Evolutionary conservation across 2,113 vertebrate genomes (phyloP).

Genomic region (Coreoperca whiteheadi): DNA sequence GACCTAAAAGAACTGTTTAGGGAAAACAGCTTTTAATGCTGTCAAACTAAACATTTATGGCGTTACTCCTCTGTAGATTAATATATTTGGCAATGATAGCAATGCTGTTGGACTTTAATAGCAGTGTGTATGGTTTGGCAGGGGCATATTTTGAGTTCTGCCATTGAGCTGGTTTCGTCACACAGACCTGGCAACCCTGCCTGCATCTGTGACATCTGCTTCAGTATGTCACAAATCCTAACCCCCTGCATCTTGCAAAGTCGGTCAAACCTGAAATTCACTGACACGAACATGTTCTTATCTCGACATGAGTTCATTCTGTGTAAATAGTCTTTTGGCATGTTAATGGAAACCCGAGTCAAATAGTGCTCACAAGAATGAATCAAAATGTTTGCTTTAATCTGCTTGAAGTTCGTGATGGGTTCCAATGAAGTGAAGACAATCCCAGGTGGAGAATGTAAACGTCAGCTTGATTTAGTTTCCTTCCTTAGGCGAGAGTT

Average conservation of each 20-base stretch:
- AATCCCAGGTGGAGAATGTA: neutral
- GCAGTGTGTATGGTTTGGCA: too few relatives aligned
- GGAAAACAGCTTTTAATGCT: too few relatives aligned
- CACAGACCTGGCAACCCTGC: too few relatives aligned
- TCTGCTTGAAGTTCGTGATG: neutral
- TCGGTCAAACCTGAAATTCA: neutral
- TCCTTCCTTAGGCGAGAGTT: neutral
- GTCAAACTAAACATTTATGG: too few relatives aligned
- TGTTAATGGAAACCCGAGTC: neutral
- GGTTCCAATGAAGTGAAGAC: neutral
- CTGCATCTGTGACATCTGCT: too few relatives aligned
- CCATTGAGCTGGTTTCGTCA: too few relatives aligned
- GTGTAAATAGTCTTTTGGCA: neutral
- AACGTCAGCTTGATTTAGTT: constrained; percentile 1
- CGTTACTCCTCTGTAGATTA: too few relatives aligned
- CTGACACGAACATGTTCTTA: neutral
- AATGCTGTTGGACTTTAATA: too few relatives aligned
- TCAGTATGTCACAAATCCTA: neutral
- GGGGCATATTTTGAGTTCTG: too few relatives aligned
- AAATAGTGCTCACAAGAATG: neutral
- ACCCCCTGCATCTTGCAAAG: neutral
- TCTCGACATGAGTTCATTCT: constrained; percentile 28
- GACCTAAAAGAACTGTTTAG: too few relatives aligned
- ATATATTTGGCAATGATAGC: too few relatives aligned
- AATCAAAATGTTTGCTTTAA: neutral